These are phyloP conservation scores for Brenthis daphne DNA, from an alignment of 2,888 invertebrate genomes.

Conservation along the genomic window DNA sequence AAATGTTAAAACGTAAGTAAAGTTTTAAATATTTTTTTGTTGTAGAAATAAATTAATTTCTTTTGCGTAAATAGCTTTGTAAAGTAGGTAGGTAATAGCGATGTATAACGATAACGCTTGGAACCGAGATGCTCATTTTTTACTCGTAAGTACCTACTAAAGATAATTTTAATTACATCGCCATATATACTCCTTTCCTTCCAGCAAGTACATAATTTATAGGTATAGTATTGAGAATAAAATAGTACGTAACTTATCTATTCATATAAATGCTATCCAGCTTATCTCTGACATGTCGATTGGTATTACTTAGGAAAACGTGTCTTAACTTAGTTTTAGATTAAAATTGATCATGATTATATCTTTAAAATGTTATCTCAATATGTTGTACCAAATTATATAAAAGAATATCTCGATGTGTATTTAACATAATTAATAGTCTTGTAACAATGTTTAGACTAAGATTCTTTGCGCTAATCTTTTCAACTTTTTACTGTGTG, in stretches of 20 bases:
- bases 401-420: conserved; percentile 18
- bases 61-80: too few relatives aligned
- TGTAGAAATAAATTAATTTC: too few relatives aligned
- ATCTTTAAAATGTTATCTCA: conserved; percentile 23
- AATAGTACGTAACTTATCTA: not conserved
- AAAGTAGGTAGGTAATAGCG: too few relatives aligned
- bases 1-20: too few relatives aligned
- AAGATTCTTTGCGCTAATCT: conserved; percentile 21
- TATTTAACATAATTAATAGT: conserved; percentile 7
- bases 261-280: not conserved
- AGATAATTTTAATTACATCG: too few relatives aligned
- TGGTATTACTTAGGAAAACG: conserved; percentile 30
- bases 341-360: conserved; percentile 27
- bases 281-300: conserved; percentile 34
- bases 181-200: too few relatives aligned
- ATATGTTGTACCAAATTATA: conserved; percentile 13
- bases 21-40: too few relatives aligned
- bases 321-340: conserved; percentile 29
- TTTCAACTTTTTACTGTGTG: conserved; percentile 39
- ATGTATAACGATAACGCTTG: too few relatives aligned
- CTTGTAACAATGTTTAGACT: conserved; percentile 25
- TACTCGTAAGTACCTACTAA: too few relatives aligned
- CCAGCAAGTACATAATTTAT: too few relatives aligned
- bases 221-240: too few relatives aligned
- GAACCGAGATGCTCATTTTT: too few relatives aligned